These are phyloP conservation scores for Danaus melanippus DNA, from an alignment of 1,140 invertebrate genomes.

Conservation along the genomic window DNA sequence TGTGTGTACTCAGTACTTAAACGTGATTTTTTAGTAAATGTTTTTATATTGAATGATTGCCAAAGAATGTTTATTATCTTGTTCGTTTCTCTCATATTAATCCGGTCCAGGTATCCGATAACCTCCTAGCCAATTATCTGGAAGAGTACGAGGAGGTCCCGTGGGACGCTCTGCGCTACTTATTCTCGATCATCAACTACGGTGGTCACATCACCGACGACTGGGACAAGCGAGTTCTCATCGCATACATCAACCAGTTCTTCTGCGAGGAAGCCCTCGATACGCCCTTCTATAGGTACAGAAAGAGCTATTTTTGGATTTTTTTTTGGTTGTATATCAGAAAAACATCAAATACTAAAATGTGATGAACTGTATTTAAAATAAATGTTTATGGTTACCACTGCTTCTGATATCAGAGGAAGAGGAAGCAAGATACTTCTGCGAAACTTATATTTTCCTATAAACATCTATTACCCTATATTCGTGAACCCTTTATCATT, in stretches of 20 bases:
- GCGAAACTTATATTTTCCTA: too few relatives aligned
- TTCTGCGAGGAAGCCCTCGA: conserved; percentile 81
- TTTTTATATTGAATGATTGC: too few relatives aligned
- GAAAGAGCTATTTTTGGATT: not conserved
- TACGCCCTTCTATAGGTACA: conserved; percentile 77
- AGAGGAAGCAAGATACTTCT: too few relatives aligned
- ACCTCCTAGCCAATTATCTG: conserved; percentile 84
- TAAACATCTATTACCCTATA: too few relatives aligned
- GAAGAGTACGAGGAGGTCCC: conserved; percentile 89
- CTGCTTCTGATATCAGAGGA: too few relatives aligned
- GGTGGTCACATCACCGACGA: conserved; percentile 96
- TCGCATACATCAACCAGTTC: conserved; percentile 86
- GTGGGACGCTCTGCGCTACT: conserved; percentile 91
- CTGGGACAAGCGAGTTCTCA: conserved; percentile 88
- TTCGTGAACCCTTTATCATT: too few relatives aligned
- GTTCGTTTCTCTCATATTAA: not conserved
- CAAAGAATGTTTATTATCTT: not conserved
- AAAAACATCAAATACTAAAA: too few relatives aligned
- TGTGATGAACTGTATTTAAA: too few relatives aligned
- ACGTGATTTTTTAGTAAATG: too few relatives aligned
- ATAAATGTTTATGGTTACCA: too few relatives aligned
- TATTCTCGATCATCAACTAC: conserved; percentile 94
- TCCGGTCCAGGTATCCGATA: conserved; percentile 80
- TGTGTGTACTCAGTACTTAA: too few relatives aligned
- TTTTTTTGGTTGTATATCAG: not conserved